Evolutionary conservation across 2,888 invertebrate genomes (phyloP).

Genomic region (Polia nebulosa): DNA sequence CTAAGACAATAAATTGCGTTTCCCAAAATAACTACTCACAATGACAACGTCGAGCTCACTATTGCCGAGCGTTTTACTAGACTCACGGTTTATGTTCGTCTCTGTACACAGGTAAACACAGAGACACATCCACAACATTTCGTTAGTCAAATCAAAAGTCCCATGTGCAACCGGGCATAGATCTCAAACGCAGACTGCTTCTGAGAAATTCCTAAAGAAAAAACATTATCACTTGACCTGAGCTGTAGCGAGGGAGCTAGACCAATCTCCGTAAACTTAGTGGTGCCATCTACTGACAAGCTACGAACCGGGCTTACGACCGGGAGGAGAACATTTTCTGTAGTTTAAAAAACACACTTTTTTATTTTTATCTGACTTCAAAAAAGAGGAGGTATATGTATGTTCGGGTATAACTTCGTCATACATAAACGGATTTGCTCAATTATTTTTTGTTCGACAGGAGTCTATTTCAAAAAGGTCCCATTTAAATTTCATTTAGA

Average conservation of each 20-base stretch:
- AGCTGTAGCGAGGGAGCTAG: background rate
- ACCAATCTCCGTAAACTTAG: background rate
- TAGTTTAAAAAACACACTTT: too few species aligned
- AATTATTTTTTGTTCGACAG: too few species aligned
- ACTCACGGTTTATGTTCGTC: background rate
- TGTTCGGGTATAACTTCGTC: too few species aligned
- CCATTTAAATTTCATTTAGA: too few species aligned
- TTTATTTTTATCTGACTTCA: too few species aligned
- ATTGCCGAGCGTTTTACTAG: background rate
- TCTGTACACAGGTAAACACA: slow-evolving; percentile 21
- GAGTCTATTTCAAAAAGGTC: too few species aligned
- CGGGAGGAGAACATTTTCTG: too few species aligned
- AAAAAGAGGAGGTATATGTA: too few species aligned
- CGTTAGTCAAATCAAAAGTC: too few species aligned
- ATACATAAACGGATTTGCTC: too few species aligned
- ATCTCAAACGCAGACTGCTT: too few species aligned
- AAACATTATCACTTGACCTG: background rate
- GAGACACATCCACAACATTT: slow-evolving; percentile 21
- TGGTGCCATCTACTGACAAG: background rate
- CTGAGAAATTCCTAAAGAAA: background rate
- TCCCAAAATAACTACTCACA: background rate
- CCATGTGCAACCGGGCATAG: background rate
- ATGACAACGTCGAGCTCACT: background rate
- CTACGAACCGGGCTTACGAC: background rate
- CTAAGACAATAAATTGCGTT: background rate